These are phyloP conservation scores for Nemurella pictetii DNA, from an alignment of 2,888 invertebrate species.

Conservation along the genomic window DNA sequence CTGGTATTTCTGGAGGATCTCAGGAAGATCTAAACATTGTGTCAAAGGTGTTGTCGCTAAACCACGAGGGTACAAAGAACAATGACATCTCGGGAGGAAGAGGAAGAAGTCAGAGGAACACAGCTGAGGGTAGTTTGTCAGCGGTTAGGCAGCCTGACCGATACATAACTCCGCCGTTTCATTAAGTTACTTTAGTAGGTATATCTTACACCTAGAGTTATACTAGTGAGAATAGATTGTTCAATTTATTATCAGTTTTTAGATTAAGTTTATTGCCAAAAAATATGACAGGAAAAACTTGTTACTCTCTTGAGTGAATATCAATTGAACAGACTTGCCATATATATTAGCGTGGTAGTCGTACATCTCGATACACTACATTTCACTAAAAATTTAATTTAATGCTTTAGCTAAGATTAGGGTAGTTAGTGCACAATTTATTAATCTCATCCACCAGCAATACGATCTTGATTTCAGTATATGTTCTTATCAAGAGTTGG, in stretches of 20 bases:
- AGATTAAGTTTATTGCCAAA: neutral
- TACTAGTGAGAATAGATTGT: neutral
- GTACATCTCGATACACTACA: neutral
- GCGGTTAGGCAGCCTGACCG: constrained; percentile 9
- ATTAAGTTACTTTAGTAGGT: neutral
- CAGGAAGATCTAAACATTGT: constrained; percentile 80
- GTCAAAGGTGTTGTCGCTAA: constrained; percentile 76
- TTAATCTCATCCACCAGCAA: neutral
- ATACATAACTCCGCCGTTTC: constrained; percentile 17
- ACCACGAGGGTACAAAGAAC: constrained; percentile 57
- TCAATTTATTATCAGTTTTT: neutral
- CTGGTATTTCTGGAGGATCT: constrained; percentile 61
- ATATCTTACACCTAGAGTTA: neutral
- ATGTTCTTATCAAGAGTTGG: neutral
- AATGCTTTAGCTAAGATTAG: neutral
- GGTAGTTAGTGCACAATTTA: neutral
- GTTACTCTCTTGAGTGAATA: neutral
- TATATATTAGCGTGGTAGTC: neutral
- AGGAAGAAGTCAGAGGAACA: constrained; percentile 10
- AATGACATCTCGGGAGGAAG: constrained; percentile 3
- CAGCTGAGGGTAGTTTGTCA: constrained; percentile 19
- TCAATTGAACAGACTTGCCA: neutral
- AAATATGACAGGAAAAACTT: neutral
- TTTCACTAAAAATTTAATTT: neutral
- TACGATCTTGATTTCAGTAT: neutral